Conservation (phyloP, 2,113 vertebrate species). For the Platysteira castanea region DNA sequence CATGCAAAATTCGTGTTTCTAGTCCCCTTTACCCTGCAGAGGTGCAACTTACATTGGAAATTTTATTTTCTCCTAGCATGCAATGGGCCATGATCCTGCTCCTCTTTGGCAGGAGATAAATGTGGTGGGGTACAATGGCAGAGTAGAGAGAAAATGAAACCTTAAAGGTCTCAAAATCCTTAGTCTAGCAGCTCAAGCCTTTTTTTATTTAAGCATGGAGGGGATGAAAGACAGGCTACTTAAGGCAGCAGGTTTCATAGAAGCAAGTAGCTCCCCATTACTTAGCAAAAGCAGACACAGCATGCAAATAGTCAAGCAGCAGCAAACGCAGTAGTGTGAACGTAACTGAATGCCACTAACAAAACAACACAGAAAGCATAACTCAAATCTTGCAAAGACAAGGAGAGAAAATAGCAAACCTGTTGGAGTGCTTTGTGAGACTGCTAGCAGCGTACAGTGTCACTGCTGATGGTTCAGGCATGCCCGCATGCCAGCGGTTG, state of each 20-base stretch:
- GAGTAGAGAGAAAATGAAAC: neutral
- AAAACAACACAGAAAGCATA: neutral
- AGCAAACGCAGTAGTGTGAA: neutral
- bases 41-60: neutral
- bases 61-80: neutral
- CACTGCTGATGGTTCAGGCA: neutral
- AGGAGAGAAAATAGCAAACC: neutral
- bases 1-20: neutral
- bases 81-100: neutral
- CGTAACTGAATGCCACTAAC: neutral
- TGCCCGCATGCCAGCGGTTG: neutral
- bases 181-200: neutral
- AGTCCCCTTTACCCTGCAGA: neutral
- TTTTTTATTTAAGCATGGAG: neutral
- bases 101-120: neutral
- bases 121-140: neutral
- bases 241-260: neutral
- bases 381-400: neutral
- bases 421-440: neutral
- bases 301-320: neutral
- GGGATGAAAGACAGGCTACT: neutral
- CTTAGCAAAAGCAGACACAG: neutral
- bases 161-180: neutral
- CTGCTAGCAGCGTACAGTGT: neutral
- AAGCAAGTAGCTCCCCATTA: neutral